phyloP scores from a whole-genome alignment of 64 coral and sea anemone genomes.

The Pocillopora verrucosa region DNA sequence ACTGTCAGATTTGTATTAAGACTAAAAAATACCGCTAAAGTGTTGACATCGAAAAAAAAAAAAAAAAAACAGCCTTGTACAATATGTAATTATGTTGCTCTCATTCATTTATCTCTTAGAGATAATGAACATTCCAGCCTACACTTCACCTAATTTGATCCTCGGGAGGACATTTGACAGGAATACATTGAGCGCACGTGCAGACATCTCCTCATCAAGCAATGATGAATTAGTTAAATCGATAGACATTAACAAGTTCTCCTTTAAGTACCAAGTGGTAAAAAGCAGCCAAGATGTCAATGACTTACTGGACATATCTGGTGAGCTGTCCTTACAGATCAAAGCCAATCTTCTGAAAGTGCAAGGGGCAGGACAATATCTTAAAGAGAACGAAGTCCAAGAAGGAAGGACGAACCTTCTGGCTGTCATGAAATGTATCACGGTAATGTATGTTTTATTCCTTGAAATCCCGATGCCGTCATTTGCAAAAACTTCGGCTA shows the following conservation, averaged over 20 bases:
- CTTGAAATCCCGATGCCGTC: background rate
- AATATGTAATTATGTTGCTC: too few relatives aligned
- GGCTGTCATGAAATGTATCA: conserved; percentile 37
- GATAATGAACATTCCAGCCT: conserved; percentile 5
- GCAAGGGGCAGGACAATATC: conserved; percentile 27
- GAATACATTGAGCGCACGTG: background rate
- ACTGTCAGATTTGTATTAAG: too few relatives aligned
- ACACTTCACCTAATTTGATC: background rate
- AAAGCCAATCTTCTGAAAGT: conserved; percentile 38
- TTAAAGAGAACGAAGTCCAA: conserved; percentile 22
- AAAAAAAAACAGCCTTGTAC: too few relatives aligned
- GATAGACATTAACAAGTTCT: conserved; percentile 7
- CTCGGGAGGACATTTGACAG: conserved; percentile 16
- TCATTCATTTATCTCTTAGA: too few relatives aligned
- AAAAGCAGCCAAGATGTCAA: conserved; percentile 28
- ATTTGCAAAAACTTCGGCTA: background rate
- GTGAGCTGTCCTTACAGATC: conserved; percentile 45
- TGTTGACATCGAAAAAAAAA: too few relatives aligned
- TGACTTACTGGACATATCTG: conserved; percentile 45
- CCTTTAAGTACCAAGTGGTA: conserved; percentile 43
- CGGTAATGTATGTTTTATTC: conserved; percentile 12
- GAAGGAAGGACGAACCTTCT: conserved; percentile 31
- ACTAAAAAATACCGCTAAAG: too few relatives aligned
- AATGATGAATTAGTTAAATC: background rate
- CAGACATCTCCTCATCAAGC: background rate